Conservation (phyloP, 1,140 invertebrate species). For the Dreissena polymorpha region DNA sequence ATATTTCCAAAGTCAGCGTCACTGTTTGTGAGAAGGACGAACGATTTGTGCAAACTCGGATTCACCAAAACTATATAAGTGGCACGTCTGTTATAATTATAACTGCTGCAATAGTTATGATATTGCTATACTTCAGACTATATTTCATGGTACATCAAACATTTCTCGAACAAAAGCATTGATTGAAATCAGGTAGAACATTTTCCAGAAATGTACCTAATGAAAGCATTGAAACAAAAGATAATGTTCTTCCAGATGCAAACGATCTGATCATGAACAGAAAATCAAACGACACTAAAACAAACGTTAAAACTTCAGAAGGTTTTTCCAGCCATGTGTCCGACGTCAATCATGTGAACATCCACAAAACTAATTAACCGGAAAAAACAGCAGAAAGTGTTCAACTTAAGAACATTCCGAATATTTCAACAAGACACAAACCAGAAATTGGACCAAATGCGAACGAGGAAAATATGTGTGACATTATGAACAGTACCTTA, state of each 20-base stretch:
- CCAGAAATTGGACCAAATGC: no score
- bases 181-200: background rate
- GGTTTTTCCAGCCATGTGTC: no score
- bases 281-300: background rate
- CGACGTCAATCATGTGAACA: no score
- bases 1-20: background rate
- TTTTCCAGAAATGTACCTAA: no score
- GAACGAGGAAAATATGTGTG: no score
- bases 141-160: background rate
- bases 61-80: background rate
- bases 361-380: no score
- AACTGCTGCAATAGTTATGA: background rate
- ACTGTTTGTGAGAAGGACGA: slow-evolving; percentile 33
- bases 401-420: no score
- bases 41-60: background rate
- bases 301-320: no score
- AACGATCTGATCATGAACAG: background rate
- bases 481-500: no score
- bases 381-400: no score
- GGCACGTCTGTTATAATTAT: background rate
- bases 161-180: background rate
- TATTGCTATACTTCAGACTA: background rate
- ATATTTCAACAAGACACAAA: no score
- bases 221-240: background rate
- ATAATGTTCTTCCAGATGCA: no score